Conservation (phyloP, 2,888 invertebrate genomes). For the Cenopis cana region DNA sequence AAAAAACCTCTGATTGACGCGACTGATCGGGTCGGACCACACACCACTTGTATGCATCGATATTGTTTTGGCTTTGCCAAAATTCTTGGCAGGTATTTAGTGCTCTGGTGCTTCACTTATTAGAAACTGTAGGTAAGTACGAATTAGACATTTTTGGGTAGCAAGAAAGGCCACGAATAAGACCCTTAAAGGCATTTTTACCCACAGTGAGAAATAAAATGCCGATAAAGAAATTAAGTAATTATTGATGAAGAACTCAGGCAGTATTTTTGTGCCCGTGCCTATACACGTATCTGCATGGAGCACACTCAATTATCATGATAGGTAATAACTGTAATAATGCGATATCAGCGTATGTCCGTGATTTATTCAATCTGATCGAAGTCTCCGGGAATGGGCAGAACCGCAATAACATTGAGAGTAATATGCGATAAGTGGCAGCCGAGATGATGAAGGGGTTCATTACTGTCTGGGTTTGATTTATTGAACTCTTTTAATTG, state of each 20-base stretch:
- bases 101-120: background rate
- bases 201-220: too few relatives aligned
- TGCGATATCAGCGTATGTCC: background rate
- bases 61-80: background rate
- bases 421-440: slow-evolving; percentile 16
- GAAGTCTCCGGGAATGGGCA: background rate
- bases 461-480: slow-evolving; percentile 21
- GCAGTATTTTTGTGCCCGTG: background rate
- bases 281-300: background rate
- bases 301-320: background rate
- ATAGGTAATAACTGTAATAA: background rate
- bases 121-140: background rate
- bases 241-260: background rate
- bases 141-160: background rate
- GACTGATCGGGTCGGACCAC: too few relatives aligned
- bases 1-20: too few relatives aligned
- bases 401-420: slow-evolving; percentile 12
- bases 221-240: too few relatives aligned
- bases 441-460: slow-evolving; percentile 16
- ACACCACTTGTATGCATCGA: too few relatives aligned
- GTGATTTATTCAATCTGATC: slow-evolving; percentile 9
- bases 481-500: slow-evolving; percentile 18
- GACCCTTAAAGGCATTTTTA: too few relatives aligned
- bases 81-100: too few relatives aligned
- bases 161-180: too few relatives aligned